These are phyloP conservation scores for Hiodon tergisus DNA, from an alignment of 2,113 vertebrate species.

Conservation along the genomic window DNA sequence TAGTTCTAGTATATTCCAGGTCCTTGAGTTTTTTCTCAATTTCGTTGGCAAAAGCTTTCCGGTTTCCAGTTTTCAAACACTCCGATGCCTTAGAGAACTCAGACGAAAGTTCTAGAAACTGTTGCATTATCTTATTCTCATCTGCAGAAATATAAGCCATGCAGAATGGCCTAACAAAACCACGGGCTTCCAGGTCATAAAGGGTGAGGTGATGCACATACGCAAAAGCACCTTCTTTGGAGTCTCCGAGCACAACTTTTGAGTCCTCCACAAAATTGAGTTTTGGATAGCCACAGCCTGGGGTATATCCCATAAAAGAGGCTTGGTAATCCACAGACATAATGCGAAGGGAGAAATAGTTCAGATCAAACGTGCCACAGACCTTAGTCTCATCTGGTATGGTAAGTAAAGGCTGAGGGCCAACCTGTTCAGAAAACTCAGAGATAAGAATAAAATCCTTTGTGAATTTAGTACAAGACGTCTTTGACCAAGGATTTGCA, in stretches of 20 bases:
- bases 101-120: constrained; percentile 74
- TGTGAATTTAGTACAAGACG: constrained; percentile 68
- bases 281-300: constrained; percentile 66
- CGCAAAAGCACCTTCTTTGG: constrained; percentile 79
- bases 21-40: constrained; percentile 85
- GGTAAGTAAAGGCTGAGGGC: constrained; percentile 85
- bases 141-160: constrained; percentile 90
- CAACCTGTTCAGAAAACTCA: constrained; percentile 93
- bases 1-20: constrained; percentile 77
- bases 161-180: constrained; percentile 92
- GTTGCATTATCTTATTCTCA: constrained; percentile 85
- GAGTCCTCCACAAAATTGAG: constrained; percentile 93
- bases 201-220: constrained; percentile 92
- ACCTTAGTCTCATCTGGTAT: constrained; percentile 75
- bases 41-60: constrained; percentile 85
- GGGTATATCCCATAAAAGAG: constrained; percentile 73
- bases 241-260: constrained; percentile 86
- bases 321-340: constrained; percentile 99
- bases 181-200: constrained; percentile 87
- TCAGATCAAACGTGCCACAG: constrained; percentile 84
- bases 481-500: constrained; percentile 76
- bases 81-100: constrained; percentile 85
- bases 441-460: constrained; percentile 91
- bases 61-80: constrained; percentile 88
- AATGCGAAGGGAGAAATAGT: constrained; percentile 91